Evolutionary conservation across 2,113 vertebrate species (phyloP).

Genomic region (Mustelus asterias): DNA sequence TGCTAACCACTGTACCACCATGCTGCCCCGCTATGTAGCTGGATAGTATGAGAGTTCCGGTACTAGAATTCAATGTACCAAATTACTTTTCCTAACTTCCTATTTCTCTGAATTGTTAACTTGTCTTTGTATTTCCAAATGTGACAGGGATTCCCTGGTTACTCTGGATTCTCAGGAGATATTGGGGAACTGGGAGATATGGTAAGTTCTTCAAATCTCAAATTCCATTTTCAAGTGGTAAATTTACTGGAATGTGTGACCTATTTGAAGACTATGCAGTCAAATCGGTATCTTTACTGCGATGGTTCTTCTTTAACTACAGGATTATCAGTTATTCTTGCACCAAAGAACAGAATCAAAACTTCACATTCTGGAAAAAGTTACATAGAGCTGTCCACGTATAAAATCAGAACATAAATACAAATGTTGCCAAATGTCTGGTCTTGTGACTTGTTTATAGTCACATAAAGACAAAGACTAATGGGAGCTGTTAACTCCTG

Average conservation of each 20-base stretch:
- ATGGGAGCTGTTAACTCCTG: neutral
- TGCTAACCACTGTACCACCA: no score
- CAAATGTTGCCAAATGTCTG: neutral
- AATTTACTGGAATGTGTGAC: neutral
- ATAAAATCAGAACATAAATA: neutral
- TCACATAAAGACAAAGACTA: neutral
- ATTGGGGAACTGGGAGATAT: conserved; percentile 57
- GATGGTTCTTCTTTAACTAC: neutral
- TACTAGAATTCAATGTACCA: neutral
- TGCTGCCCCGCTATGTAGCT: neutral
- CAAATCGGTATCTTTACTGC: neutral
- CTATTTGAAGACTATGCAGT: neutral
- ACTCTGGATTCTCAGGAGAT: conserved; percentile 55
- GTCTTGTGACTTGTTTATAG: neutral
- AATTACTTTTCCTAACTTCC: neutral
- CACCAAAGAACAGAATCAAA: neutral
- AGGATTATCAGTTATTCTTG: neutral
- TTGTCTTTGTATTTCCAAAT: neutral
- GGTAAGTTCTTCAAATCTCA: conserved; percentile 44
- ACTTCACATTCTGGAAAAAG: neutral
- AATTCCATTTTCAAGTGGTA: neutral
- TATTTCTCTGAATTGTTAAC: neutral
- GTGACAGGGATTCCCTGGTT: conserved; percentile 57
- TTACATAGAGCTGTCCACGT: neutral
- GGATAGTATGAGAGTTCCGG: neutral